Evolutionary conservation across 92 coral and sea anemone genomes (phyloP), one percentile per base, ranked within the genome.

Genomic region (Galaxea fascicularis): DNA sequence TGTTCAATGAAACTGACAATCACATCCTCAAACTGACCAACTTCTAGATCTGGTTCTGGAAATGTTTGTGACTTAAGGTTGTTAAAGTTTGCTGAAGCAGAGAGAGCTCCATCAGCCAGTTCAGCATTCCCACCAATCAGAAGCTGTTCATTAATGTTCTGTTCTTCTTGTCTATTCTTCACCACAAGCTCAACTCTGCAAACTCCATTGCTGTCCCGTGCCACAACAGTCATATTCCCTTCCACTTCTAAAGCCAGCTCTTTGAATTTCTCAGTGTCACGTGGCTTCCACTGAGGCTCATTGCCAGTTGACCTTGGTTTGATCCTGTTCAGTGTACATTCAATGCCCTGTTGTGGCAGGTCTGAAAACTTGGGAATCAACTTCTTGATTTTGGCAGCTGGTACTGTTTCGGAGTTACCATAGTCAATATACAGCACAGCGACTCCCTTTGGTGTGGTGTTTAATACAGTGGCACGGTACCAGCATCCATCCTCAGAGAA

Each of bases 401-500:
- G 89, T 17, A 96, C 31, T 0, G 78, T 76, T 63, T 96, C 99
- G 39, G 89, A 89, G 87, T 96, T 96, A 3, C 99, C 99, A 87
- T 96, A 96, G 80, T 96, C 99, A 69, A 94, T 85, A 83, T 90
- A 96, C 82, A 85, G 93, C 41, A 96, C 95, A 45, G 80, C 72
- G 31, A 85, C 86, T 17, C 87, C 88, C 47, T 91, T 83, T 22
- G 89, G 86, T 1, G 96, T 77, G 27, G 67, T 70, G 16, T 73
- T 86, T 0, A 76, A 74, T 12, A 96, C 98, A 44, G 91, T 69
- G 62, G 97, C 99, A 60, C 99, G 87, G 68, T 96, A 96, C 99
- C 99, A 96, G 39, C 94, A 91, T 24, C 88, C 74, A 49, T 96
- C 99, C 85, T 96, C 98, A 12, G 97, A 80, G 59, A 95, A 96